Evolutionary conservation across 2,797 vertebrate species (phyloP).

Genomic region (Phrynocephalus guinanensis): DNA sequence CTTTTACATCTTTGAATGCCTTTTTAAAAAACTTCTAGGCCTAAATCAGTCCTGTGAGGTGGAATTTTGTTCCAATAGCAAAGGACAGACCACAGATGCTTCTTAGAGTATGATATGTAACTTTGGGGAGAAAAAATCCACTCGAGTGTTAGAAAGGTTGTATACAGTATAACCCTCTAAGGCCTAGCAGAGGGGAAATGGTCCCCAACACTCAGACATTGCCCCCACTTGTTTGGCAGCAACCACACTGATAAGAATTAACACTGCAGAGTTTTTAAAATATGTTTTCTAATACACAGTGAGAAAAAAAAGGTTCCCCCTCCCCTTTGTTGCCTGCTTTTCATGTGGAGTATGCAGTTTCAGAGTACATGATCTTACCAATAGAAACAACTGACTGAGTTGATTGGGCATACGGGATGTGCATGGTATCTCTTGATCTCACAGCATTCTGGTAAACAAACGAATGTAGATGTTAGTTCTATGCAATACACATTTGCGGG

Average conservation of each 20-base stretch:
- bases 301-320: constrained; percentile 35
- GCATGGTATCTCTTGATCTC: constrained; percentile 29
- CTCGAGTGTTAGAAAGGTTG: neutral
- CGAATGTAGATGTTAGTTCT: constrained; percentile 1
- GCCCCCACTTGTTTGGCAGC: neutral
- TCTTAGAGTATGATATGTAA: no score
- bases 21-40: no score
- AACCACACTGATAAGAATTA: constrained; percentile 10
- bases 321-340: constrained; percentile 13
- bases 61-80: no score
- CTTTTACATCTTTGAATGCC: no score
- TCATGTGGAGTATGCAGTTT: constrained; percentile 9
- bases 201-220: no score
- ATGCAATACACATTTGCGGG: neutral
- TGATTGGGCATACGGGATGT: neutral
- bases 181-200: no score
- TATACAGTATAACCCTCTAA: no score
- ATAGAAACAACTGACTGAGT: neutral
- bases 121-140: no score
- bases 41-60: no score
- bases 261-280: constrained; percentile 24
- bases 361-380: constrained; percentile 52
- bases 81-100: no score
- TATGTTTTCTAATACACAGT: constrained; percentile 2
- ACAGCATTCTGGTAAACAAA: constrained; percentile 18